These are phyloP conservation scores for Leucania comma DNA, from an alignment of 2,888 invertebrate species.

Conservation along the genomic window DNA sequence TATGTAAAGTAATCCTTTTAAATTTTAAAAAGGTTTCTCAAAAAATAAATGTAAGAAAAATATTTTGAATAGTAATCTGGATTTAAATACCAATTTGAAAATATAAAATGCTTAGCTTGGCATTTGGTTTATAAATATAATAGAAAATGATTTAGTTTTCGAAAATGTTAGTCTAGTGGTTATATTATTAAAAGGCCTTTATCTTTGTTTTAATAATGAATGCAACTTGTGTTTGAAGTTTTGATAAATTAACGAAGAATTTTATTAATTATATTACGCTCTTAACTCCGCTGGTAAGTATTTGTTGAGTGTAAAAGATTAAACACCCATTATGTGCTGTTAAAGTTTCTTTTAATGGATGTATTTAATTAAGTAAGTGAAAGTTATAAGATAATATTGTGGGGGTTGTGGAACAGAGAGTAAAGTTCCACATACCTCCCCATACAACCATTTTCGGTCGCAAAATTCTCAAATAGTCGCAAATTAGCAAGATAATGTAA, in stretches of 20 bases:
- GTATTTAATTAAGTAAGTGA: not conserved
- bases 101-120: no score
- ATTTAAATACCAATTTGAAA: slow-evolving; percentile 6
- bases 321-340: not conserved
- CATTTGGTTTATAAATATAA: slow-evolving; percentile 2
- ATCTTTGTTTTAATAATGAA: not conserved
- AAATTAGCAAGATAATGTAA: no score
- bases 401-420: no score
- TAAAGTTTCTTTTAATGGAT: not conserved
- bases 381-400: not conserved
- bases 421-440: no score
- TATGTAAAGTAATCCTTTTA: not conserved
- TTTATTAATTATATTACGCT: not conserved
- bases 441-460: no score
- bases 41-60: not conserved
- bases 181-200: not conserved
- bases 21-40: not conserved
- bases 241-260: not conserved
- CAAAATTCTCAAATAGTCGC: no score
- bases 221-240: slow-evolving; percentile 2
- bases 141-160: not conserved
- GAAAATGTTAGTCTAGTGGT: not conserved
- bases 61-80: not conserved
- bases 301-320: slow-evolving; percentile 1
- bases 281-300: not conserved